Evolutionary conservation across 2,888 invertebrate genomes (phyloP).

Genomic region (Leptogaster cylindrica): DNA sequence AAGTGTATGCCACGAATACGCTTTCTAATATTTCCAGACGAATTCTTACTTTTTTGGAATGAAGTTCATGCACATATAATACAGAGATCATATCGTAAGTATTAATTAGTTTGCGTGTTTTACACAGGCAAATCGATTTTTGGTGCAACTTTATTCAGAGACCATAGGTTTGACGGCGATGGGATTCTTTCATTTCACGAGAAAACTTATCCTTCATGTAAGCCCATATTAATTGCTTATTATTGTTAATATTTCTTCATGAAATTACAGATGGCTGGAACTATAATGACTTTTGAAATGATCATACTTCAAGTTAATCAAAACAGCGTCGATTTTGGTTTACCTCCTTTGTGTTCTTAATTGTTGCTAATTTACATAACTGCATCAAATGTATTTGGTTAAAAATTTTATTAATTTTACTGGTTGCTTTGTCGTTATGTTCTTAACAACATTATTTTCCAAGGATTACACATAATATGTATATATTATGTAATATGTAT

Average conservation of each 20-base stretch:
- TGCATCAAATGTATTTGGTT: no score
- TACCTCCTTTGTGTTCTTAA: constrained; percentile 16
- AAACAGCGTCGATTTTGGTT: constrained; percentile 4
- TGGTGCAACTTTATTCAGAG: constrained; percentile 55
- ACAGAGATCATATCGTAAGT: no score
- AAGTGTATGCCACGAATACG: no score
- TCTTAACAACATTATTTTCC: constrained; percentile 39
- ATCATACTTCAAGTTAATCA: constrained; percentile 62
- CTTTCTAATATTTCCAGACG: no score
- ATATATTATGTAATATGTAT: no score
- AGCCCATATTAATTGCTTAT: no score
- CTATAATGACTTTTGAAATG: constrained; percentile 72
- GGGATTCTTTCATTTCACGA: constrained; percentile 58
- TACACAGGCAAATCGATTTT: constrained; percentile 55
- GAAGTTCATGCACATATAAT: no score
- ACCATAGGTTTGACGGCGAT: constrained; percentile 56
- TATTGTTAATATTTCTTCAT: background rate
- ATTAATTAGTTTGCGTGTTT: background rate
- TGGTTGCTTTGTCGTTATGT: constrained; percentile 43
- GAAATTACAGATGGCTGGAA: constrained; percentile 65
- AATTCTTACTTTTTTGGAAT: no score
- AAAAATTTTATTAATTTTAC: constrained; percentile 63
- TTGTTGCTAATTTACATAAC: no score
- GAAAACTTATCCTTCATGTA: no score
- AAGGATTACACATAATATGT: no score